Percentiles rank a stretch among this genome's conserved stretches.
Conservation (phyloP, 2,113 vertebrate species). For the Trogon surrucura region DNA sequence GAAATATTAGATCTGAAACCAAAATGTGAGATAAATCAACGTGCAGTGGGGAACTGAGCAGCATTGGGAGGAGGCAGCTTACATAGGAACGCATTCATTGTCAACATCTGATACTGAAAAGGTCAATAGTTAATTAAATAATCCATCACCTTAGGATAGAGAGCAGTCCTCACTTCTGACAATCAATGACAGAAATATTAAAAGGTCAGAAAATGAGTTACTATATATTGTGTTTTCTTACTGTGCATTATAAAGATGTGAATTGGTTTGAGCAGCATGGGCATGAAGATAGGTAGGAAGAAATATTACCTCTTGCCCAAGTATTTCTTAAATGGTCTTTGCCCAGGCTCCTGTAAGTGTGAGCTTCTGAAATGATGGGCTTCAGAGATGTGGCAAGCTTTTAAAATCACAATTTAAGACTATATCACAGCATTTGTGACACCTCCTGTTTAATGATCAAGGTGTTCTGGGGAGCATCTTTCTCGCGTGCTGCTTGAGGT, state of each 20-base stretch:
- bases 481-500: not conserved
- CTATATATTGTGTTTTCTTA: slow-evolving; percentile 78
- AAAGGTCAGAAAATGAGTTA: slow-evolving; percentile 97
- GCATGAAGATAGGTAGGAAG: slow-evolving; percentile 35
- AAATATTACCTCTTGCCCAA: slow-evolving; percentile 36
- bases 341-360: not conserved
- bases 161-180: slow-evolving; percentile 86
- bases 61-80: slow-evolving; percentile 83
- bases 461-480: not conserved
- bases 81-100: slow-evolving; percentile 89
- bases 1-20: slow-evolving; percentile 59
- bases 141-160: slow-evolving; percentile 99
- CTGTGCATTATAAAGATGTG: slow-evolving; percentile 76
- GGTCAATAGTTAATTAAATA: slow-evolving; percentile 99
- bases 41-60: slow-evolving; percentile 81
- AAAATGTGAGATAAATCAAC: slow-evolving; percentile 58
- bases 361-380: not conserved
- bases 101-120: slow-evolving; percentile 94
- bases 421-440: not conserved
- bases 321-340: slow-evolving; percentile 43
- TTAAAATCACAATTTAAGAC: not conserved
- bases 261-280: slow-evolving; percentile 15
- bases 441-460: not conserved
- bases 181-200: slow-evolving; percentile 95
- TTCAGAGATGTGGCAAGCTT: not conserved